Percentiles rank a stretch among this genome's conserved stretches.
Conservation (phyloP, 2,888 invertebrate species). For the Eupithecia subumbrata region DNA sequence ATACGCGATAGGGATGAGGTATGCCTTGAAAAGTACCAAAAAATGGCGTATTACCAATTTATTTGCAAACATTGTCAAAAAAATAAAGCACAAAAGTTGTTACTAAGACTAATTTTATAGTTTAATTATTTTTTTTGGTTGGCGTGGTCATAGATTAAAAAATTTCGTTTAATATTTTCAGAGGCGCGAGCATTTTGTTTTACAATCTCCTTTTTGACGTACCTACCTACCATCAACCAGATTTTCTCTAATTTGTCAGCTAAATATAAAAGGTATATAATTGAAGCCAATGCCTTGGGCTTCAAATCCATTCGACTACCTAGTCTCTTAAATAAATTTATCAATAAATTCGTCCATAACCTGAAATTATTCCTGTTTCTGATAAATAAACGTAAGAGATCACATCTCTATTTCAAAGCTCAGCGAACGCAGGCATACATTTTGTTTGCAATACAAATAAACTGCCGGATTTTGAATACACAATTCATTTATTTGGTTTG, state of each 20-base stretch:
- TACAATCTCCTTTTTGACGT: background rate
- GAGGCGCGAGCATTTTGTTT: background rate
- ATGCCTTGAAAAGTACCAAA: background rate
- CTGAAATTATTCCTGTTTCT: background rate
- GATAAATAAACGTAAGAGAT: background rate
- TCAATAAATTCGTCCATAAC: background rate
- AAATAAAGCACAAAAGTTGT: no score
- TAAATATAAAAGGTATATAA: no score
- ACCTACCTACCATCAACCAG: no score
- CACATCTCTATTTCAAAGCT: conserved; percentile 36
- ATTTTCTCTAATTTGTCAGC: background rate
- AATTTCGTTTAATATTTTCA: background rate
- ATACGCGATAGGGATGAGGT: conserved; percentile 46
- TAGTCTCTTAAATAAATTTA: no score
- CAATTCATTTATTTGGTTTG: conserved; percentile 43
- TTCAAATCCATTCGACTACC: no score
- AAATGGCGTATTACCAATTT: background rate
- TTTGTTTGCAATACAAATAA: conserved; percentile 53
- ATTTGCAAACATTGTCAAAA: no score
- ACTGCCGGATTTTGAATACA: conserved; percentile 37
- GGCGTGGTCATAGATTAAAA: background rate
- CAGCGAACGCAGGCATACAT: conserved; percentile 52
- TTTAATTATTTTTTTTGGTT: background rate
- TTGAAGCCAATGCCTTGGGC: no score
- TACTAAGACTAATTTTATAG: no score